Conservation (phyloP, 2,113 vertebrate species). For the Ursus arctos region DNA sequence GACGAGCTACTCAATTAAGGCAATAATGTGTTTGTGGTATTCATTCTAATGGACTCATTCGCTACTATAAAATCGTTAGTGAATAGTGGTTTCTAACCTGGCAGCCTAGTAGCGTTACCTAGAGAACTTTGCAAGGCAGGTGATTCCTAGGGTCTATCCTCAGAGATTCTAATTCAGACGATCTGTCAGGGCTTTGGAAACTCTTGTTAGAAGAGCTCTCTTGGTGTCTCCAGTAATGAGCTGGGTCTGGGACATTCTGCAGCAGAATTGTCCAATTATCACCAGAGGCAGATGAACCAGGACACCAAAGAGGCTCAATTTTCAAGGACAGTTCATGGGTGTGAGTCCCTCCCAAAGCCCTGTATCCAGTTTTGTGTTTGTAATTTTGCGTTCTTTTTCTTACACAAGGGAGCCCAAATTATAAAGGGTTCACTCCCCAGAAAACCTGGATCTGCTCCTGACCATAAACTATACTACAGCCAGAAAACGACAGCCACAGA, state of each 20-base stretch:
- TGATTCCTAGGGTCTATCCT: background rate
- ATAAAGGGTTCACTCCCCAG: background rate
- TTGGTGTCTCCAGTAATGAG: background rate
- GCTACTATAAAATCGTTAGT: background rate
- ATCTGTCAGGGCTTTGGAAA: background rate
- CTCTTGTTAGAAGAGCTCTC: background rate
- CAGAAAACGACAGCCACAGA: background rate
- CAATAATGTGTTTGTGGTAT: background rate
- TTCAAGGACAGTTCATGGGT: background rate
- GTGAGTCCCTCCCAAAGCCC: background rate
- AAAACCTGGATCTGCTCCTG: constrained; percentile 18
- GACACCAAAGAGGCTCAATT: background rate
- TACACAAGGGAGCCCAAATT: background rate
- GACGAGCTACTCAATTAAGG: background rate
- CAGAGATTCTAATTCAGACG: background rate
- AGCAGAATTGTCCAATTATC: background rate
- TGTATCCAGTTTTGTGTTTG: background rate
- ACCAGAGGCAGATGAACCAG: background rate
- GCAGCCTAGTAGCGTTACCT: background rate
- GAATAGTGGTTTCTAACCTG: background rate
- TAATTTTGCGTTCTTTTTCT: background rate
- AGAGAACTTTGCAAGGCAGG: background rate
- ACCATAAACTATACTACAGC: background rate
- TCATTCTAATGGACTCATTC: background rate
- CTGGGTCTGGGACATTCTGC: background rate